Evolutionary conservation across 2,888 invertebrate species (phyloP).

Genomic region (Portevinia maculata): DNA sequence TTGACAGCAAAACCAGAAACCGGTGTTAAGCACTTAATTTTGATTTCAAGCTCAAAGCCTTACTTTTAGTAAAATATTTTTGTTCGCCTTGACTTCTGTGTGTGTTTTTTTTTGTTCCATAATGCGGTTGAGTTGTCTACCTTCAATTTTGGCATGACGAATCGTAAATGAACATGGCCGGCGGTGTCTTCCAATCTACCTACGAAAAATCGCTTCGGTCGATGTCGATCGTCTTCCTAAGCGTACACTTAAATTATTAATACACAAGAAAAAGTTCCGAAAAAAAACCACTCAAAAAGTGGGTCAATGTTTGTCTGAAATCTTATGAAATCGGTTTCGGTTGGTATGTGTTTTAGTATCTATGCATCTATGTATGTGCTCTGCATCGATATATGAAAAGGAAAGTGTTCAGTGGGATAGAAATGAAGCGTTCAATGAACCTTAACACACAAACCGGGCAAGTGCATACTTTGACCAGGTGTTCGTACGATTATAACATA

Average conservation of each 20-base stretch:
- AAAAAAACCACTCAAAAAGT: constrained; percentile 35
- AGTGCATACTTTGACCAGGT: constrained; percentile 34
- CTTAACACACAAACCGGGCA: constrained; percentile 31
- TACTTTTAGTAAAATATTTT: constrained; percentile 20
- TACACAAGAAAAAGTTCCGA: constrained; percentile 35
- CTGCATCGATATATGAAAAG: constrained; percentile 48
- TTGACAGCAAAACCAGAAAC: constrained; percentile 15
- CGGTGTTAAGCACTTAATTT: constrained; percentile 23
- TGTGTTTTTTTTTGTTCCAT: constrained; percentile 4
- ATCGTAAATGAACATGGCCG: constrained; percentile 51
- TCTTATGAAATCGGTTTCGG: constrained; percentile 60
- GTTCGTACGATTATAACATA: constrained; percentile 19
- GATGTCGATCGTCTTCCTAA: constrained; percentile 29
- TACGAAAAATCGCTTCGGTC: constrained; percentile 12
- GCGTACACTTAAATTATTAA: constrained; percentile 52
- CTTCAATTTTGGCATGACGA: constrained; percentile 57
- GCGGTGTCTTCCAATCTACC: constrained; percentile 1
- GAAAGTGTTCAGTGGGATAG: constrained; percentile 24
- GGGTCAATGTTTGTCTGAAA: constrained; percentile 71
- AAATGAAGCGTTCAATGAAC: constrained; percentile 68
- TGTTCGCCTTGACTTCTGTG: constrained; percentile 55
- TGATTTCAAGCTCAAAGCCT: constrained; percentile 23
- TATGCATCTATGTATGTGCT: not conserved
- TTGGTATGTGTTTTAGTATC: constrained; percentile 10
- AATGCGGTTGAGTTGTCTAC: constrained; percentile 54